Evolutionary conservation across 2,113 vertebrate species (phyloP), one percentile per base, ranked within the genome.

Genomic region (Pomatostomus ruficeps): DNA sequence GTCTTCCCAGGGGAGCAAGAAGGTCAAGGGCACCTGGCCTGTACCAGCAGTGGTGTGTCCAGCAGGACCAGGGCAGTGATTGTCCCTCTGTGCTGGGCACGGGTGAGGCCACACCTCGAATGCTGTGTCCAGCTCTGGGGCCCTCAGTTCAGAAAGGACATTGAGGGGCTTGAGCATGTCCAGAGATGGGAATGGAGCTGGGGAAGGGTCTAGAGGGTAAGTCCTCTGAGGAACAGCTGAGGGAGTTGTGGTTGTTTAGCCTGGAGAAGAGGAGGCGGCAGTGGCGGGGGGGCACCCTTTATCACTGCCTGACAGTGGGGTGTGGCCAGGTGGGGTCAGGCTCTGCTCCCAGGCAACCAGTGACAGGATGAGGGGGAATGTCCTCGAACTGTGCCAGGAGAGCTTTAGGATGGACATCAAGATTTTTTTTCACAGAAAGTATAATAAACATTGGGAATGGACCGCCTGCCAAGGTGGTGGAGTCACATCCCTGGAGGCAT

Each of bases 301-400:
- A 10, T 23, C 10, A 8, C 31, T 65, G 14, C 67, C 22, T 43
- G 51, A 58, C 43, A 66, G 76, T 33, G 28, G 9, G 23, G 7
- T 51, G 49, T 42, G 59, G 36, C 33, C 67, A 14, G 2, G 4
- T 25, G 36, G 6, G 10, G 10, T 26, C 8, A 5, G 36, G 23
- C 51, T 66, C 51, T 80, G 19, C 51, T 65, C 43, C 19, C 51
- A 51, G 33, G 51, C 33, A 73, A 4, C 8, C 29, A 65, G 66
- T 0, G 0, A 26, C 26, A 65, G 26, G 26, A 42, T 19, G 26
- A 57, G 42, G 49, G 31, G 36, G 57, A 33, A 15, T 15, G 22
- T 31, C 43, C 36, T 66, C 15, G 33, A 2, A 36, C 16, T 73
- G 36, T 49, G 23, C 36, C 33, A 43, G 19, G 43, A 66, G 67